phyloP scores from a whole-genome alignment of 1,140 invertebrate species.

The Calephelis virginiensis region DNA sequence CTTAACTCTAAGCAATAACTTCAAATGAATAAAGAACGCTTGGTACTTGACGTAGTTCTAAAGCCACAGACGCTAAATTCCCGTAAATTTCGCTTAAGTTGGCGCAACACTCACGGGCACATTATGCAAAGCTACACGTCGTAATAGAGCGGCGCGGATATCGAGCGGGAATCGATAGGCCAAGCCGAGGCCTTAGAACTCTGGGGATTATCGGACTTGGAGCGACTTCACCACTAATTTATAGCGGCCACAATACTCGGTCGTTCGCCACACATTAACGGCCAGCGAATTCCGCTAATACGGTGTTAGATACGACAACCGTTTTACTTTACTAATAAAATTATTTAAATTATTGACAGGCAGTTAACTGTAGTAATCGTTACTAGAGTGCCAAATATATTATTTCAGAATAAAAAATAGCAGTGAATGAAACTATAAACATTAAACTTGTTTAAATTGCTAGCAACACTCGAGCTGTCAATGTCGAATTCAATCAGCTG shows the following conservation, averaged over 20 bases:
- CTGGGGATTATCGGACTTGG: slow-evolving; percentile 1
- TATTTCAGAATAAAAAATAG: too few relatives aligned
- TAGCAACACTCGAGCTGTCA: too few relatives aligned
- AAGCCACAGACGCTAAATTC: slow-evolving; percentile 4
- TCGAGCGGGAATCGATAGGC: slow-evolving; percentile 9
- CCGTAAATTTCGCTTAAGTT: slow-evolving; percentile 14
- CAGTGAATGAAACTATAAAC: too few relatives aligned
- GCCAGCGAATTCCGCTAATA: not conserved
- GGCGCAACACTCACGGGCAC: slow-evolving; percentile 9
- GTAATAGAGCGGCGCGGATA: slow-evolving; percentile 13
- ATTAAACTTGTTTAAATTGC: too few relatives aligned
- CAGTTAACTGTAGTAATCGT: too few relatives aligned
- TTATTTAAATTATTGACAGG: too few relatives aligned
- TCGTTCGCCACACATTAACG: not conserved
- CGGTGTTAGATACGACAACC: too few relatives aligned
- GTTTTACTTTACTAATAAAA: too few relatives aligned
- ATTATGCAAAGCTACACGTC: slow-evolving; percentile 14
- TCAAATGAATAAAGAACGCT: too few relatives aligned
- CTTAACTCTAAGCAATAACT: too few relatives aligned
- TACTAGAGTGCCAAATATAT: too few relatives aligned
- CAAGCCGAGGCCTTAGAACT: not conserved
- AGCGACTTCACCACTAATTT: slow-evolving; percentile 5
- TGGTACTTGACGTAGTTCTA: not conserved
- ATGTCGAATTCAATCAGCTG: too few relatives aligned
- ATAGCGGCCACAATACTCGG: slow-evolving; percentile 5